Evolutionary conservation across 2,797 vertebrate species (phyloP), one percentile per base, ranked within the genome.

Genomic region (Taeniopygia guttata): DNA sequence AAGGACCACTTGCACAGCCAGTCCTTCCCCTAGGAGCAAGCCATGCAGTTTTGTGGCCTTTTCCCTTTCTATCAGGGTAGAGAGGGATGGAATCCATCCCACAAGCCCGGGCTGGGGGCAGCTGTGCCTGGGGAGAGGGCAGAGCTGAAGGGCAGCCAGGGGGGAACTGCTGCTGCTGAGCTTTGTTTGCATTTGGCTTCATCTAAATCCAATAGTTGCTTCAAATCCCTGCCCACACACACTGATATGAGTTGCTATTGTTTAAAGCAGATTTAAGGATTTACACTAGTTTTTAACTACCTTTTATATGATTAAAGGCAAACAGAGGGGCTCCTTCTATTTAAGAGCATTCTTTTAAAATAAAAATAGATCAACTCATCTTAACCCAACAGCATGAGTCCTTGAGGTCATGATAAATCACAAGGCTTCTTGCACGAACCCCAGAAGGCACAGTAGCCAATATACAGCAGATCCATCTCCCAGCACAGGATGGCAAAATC

Each of bases 261-360:
- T 95, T 91, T 76, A 96, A 96, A 96, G 94, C 90, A 88, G 96
- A 96, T 96, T 96, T 94, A 93, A 78, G 87, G 89, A 95, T 96
- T 95, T 94, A 25, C 55, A 63, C 51, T 81, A 78, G 80, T 94
- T 95, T 96, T 95, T 86, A 94, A 93, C 90, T 73, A 93, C 77
- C 59, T 91, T 95, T 91, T 93, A 84, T 86, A 79, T 94, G 91
- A 95, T 90, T 95, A 88, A 90, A 94, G 59, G 55, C 66, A 91
- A 94, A 55, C 40, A 48, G 48, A 74, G 83, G 66, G 51, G 36
- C 21, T 95, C 67, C 70, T 64, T 85, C 60, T 49, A 77, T 54
- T 34, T 59, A 42, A 79, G 48, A 7, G 0, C 38, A 29, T 78
- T 59, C 88, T 90, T 94, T 68, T 45, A 12, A 91, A 84, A 67